These are phyloP conservation scores for Tautogolabrus adspersus DNA, from an alignment of 2,113 vertebrate species.

Conservation along the genomic window DNA sequence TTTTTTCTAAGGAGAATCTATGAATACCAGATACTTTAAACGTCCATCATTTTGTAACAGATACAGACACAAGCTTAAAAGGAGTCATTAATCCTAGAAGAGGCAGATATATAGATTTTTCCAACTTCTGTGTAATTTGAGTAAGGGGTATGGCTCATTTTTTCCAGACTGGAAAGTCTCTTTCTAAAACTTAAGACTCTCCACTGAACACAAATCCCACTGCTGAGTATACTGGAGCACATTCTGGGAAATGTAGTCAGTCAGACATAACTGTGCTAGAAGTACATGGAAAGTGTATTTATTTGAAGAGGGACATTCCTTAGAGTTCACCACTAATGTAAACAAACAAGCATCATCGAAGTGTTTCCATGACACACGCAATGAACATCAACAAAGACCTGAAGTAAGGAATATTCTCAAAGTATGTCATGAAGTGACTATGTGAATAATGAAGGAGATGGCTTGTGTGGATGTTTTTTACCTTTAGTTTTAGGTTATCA, in stretches of 20 bases:
- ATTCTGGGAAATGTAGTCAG: neutral
- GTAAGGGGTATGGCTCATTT: constrained; percentile 48
- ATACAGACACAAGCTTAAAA: neutral
- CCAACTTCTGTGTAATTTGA: constrained; percentile 42
- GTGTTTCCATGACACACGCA: too few relatives aligned
- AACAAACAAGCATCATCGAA: neutral
- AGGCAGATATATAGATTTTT: constrained; percentile 30
- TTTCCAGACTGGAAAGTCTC: constrained; percentile 67
- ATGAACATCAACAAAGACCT: too few relatives aligned
- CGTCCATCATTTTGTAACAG: neutral
- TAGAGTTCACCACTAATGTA: neutral
- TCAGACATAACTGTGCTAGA: too few relatives aligned
- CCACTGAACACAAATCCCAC: constrained; percentile 21
- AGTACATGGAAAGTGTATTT: too few relatives aligned
- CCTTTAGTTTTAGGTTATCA: too few relatives aligned
- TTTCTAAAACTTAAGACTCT: constrained; percentile 12
- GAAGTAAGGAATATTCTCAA: too few relatives aligned
- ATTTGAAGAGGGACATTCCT: neutral
- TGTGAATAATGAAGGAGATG: too few relatives aligned
- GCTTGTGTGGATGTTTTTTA: too few relatives aligned
- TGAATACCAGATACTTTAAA: neutral
- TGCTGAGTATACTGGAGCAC: neutral
- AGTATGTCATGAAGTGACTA: too few relatives aligned
- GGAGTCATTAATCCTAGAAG: neutral
- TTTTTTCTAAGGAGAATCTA: neutral